Evolutionary conservation across 2,888 invertebrate genomes (phyloP), one percentile per base, ranked within the genome.

Genomic region (Pycnomerus fuliginosus): DNA sequence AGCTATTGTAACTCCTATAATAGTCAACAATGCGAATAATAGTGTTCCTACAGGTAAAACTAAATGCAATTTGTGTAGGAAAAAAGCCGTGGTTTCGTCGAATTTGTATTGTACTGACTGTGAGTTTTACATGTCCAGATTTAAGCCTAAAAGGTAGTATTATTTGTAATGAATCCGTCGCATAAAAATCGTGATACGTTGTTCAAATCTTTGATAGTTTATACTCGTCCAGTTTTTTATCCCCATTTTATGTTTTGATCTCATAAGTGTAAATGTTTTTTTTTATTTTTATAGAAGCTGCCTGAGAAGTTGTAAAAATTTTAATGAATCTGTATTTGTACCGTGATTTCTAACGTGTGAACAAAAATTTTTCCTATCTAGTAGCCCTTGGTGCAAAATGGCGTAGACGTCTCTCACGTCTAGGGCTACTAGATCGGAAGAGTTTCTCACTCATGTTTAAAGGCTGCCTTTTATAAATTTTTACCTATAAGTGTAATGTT

Each of bases 101-200:
- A 83, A 85, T 20, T 79, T 85, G 57, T 94, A 93, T 68, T 95
- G 94, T 72, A 79, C 84, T 33, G 92, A 94, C 72, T 94, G 94
- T 73, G 90, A 92, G 67, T 92, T 88, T 74, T 95, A 94, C 67
- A 87, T 95, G 85, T 89, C 90, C 50, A 78, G 87, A 63, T 88
- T 88, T 70, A 83, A 85, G 64, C 85, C 84, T 31, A 68, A 66
- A 60, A 63, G 61, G 48, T 67, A 61, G 56, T 32, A 3, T 15
- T 23, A 23, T 12, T 13, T 3, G 12, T 30, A 28, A 33, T 4
- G 22, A 29, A 16, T 27, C 27, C 16, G 15, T 23, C 45, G 37
- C n/a, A n/a, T 47, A 35, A 43, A 54, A 48, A 39, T 40, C 55
- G 57, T 58, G 57, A 58, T 58, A 58, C n/a, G n/a, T n/a, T n/a